Evolutionary conservation across 37 sponge, comb jelly and placozoan genomes (phyloP).

Genomic region (Haliclona indistincta): DNA sequence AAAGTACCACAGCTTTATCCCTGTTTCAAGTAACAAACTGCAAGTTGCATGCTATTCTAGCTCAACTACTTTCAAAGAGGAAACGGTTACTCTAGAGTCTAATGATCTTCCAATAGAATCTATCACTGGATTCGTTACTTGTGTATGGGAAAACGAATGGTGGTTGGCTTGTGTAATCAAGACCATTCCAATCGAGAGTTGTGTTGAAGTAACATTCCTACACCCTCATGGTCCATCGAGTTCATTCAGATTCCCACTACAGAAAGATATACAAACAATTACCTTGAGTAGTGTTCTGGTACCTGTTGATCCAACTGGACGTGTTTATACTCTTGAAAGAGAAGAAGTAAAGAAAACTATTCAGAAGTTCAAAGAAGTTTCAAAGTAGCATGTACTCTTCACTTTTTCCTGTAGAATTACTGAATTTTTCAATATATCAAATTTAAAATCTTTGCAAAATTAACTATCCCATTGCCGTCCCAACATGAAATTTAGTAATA

Average conservation of each 20-base stretch:
- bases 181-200: no score
- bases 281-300: conserved; percentile 10
- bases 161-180: no score
- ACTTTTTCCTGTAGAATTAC: no score
- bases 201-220: conserved; percentile 29
- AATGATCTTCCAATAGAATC: conserved; percentile 12
- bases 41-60: conserved; percentile 6
- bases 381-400: no score
- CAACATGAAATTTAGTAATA: no score
- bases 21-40: background rate
- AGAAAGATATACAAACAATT: conserved; percentile 11
- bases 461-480: no score
- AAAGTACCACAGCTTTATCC: conserved; percentile 31
- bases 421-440: no score
- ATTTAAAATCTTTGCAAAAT: no score
- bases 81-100: background rate
- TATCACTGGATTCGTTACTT: conserved; percentile 16
- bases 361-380: no score
- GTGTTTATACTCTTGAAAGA: background rate
- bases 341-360: no score
- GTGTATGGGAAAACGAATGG: conserved; percentile 15
- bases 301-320: conserved; percentile 32
- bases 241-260: conserved; percentile 29
- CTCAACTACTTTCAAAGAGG: conserved; percentile 16
- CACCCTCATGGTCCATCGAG: conserved; percentile 32